Conservation (phyloP, 2,888 invertebrate species). For the Megaustenia siamemsis region DNA sequence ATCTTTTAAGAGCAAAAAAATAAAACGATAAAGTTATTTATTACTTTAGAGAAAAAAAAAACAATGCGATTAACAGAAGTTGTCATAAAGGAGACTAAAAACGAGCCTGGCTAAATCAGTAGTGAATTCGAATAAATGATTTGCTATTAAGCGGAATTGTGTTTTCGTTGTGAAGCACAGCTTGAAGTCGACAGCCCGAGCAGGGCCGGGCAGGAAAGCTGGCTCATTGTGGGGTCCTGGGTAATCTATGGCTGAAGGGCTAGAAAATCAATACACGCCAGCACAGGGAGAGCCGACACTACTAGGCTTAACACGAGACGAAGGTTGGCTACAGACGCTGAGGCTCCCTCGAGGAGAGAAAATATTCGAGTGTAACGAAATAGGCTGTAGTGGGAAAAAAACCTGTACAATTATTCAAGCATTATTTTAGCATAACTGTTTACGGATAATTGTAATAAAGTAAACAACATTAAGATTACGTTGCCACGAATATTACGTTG, state of each 20-base stretch:
- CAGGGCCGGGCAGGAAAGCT: conserved; percentile 43
- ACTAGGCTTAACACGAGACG: conserved; percentile 56
- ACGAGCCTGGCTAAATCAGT: too few species aligned
- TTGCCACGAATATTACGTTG: too few species aligned
- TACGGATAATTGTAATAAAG: too few species aligned
- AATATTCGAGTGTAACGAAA: background rate
- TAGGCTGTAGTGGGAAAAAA: background rate
- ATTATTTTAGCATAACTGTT: background rate
- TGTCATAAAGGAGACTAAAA: too few species aligned
- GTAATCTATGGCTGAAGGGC: conserved; percentile 59
- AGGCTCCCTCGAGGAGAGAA: conserved; percentile 51
- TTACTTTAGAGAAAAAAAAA: background rate
- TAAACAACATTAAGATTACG: too few species aligned
- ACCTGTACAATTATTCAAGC: background rate
- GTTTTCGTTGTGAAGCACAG: conserved; percentile 44
- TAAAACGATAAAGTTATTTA: too few species aligned
- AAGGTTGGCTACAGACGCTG: conserved; percentile 49
- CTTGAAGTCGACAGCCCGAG: conserved; percentile 53
- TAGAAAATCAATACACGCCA: conserved; percentile 60
- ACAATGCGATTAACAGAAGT: background rate
- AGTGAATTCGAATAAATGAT: background rate
- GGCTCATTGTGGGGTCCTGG: conserved; percentile 45
- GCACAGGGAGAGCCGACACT: conserved; percentile 55
- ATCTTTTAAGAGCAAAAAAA: too few species aligned
- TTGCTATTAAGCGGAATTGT: conserved; percentile 29